Conservation (phyloP, 2,888 invertebrate genomes). For the Ernsta delagoae region DNA sequence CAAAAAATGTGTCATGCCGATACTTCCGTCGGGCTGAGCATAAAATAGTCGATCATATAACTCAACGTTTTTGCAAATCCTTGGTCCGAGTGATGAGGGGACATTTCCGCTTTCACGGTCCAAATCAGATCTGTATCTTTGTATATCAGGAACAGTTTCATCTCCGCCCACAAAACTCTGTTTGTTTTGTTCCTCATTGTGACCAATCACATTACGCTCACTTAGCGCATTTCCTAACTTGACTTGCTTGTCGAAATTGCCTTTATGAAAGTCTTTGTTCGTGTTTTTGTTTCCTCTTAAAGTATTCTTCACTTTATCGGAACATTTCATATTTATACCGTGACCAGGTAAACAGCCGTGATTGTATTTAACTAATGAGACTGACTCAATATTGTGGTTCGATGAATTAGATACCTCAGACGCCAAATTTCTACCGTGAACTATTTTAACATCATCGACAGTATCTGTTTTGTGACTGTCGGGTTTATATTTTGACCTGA, state of each 20-base stretch:
- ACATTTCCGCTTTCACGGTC: constrained; percentile 52
- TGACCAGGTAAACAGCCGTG: constrained; percentile 62
- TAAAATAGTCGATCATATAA: constrained; percentile 62
- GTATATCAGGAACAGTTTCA: constrained; percentile 68
- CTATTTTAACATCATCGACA: constrained; percentile 51
- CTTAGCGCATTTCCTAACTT: constrained; percentile 76
- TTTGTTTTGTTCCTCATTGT: constrained; percentile 59
- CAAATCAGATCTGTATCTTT: constrained; percentile 64
- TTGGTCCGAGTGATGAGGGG: constrained; percentile 60
- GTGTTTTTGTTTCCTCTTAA: constrained; percentile 39
- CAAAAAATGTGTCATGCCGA: constrained; percentile 63
- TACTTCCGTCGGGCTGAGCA: constrained; percentile 68
- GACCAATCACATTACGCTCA: constrained; percentile 62
- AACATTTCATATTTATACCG: constrained; percentile 39
- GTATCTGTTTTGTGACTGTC: constrained; percentile 52
- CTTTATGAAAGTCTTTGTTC: constrained; percentile 41
- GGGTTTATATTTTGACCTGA: constrained; percentile 62
- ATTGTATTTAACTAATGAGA: constrained; percentile 69
- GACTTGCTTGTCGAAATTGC: constrained; percentile 63
- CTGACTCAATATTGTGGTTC: constrained; percentile 51
- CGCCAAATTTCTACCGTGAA: constrained; percentile 60
- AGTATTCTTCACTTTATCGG: constrained; percentile 39
- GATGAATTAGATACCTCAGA: constrained; percentile 62
- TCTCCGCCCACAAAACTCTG: constrained; percentile 68
- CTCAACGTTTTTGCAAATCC: constrained; percentile 69